Evolutionary conservation across 2,113 vertebrate genomes (phyloP).

Genomic region (Balaeniceps rex): DNA sequence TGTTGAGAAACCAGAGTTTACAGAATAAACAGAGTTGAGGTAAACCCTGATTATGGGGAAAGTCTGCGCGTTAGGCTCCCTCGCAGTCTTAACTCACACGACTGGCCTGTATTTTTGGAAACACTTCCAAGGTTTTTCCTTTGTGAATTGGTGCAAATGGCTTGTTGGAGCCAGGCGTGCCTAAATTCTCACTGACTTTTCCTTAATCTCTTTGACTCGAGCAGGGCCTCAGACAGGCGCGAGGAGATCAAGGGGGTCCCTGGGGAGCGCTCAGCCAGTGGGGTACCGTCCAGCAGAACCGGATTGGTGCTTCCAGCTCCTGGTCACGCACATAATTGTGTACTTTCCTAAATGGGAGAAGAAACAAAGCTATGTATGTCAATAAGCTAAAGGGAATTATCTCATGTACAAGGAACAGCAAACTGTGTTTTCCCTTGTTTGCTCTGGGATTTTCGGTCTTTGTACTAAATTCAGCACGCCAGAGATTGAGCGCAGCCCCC

Average conservation of each 20-base stretch:
- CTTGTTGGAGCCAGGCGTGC: slow-evolving; percentile 29
- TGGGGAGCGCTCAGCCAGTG: background rate
- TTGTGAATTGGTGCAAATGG: slow-evolving; percentile 46
- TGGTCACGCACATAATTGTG: background rate
- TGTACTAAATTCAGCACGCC: background rate
- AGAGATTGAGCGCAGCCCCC: background rate
- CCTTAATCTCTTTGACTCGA: slow-evolving; percentile 37
- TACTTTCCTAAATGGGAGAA: background rate
- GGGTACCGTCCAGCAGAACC: background rate
- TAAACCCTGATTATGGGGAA: slow-evolving; percentile 57
- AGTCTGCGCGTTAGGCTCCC: slow-evolving; percentile 20
- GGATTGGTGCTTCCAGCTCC: background rate
- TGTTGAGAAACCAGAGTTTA: slow-evolving; percentile 68
- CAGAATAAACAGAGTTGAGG: slow-evolving; percentile 68
- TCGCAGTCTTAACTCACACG: slow-evolving; percentile 31
- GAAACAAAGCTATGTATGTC: background rate
- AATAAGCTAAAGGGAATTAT: background rate
- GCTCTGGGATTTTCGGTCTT: background rate
- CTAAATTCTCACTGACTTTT: slow-evolving; percentile 56
- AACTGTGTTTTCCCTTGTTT: background rate
- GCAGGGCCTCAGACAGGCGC: slow-evolving; percentile 13
- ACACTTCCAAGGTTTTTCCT: slow-evolving; percentile 34
- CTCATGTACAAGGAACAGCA: background rate
- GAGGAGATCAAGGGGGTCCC: slow-evolving; percentile 12
- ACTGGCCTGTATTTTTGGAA: slow-evolving; percentile 57